A percentile compares a stretch with the other conserved stretches of the same genome.
These are phyloP conservation scores for Carterocephalus palaemon DNA, from an alignment of 2,888 invertebrate species.

Conservation along the genomic window DNA sequence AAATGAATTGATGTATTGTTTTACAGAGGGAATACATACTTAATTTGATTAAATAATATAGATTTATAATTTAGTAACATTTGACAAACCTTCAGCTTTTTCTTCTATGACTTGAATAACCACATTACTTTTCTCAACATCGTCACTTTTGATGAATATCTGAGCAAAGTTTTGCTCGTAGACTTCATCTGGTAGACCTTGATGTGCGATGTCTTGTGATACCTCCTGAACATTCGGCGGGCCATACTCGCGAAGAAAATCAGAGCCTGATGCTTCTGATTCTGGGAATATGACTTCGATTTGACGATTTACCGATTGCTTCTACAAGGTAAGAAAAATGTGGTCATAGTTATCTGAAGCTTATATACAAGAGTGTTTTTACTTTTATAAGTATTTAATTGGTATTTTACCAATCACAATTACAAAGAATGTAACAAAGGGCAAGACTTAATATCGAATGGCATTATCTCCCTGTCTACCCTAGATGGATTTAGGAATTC, in stretches of 20 bases:
- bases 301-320: conserved; percentile 59
- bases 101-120: conserved; percentile 16
- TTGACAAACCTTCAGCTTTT: conserved; percentile 32
- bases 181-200: conserved; percentile 53
- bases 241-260: conserved; percentile 70
- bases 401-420: no score
- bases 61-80: no score
- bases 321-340: conserved; percentile 41
- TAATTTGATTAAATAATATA: no score
- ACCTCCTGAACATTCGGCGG: conserved; percentile 60
- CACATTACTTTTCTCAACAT: conserved; percentile 18
- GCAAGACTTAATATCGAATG: no score
- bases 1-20: no score
- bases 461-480: no score
- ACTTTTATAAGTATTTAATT: no score
- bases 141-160: conserved; percentile 22
- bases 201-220: conserved; percentile 45
- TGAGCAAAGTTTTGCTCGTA: conserved; percentile 50
- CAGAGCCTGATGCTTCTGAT: conserved; percentile 68
- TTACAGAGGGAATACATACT: no score
- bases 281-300: conserved; percentile 59
- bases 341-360: no score
- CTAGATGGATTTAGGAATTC: no score
- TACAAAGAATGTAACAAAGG: no score
- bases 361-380: no score